A percentile compares a stretch with the other conserved stretches of the same genome.
Evolutionary conservation across 1,140 invertebrate species (phyloP).

Genomic region (Hylyphantes graminicola): DNA sequence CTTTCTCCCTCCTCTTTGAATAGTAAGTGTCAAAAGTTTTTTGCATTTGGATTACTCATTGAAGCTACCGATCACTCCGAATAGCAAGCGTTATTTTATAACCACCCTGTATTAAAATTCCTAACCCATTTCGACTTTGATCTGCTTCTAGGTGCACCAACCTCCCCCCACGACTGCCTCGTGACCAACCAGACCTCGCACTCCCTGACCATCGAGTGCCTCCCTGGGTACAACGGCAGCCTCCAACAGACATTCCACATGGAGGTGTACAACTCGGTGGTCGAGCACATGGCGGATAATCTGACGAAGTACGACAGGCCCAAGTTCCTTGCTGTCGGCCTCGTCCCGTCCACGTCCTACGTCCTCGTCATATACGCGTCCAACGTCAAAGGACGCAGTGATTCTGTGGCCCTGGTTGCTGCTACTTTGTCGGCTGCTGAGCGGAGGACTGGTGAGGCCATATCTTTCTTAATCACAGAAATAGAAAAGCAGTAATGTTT

Average conservation of each 20-base stretch:
- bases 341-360: slow-evolving; percentile 61
- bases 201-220: slow-evolving; percentile 78
- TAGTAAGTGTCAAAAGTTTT: no score
- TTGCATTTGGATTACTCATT: no score
- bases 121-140: background rate
- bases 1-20: no score
- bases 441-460: slow-evolving; percentile 2
- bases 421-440: slow-evolving; percentile 7
- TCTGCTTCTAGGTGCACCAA: slow-evolving; percentile 62
- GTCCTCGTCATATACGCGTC: slow-evolving; percentile 73
- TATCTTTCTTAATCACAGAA: background rate
- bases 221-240: slow-evolving; percentile 82
- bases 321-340: slow-evolving; percentile 57
- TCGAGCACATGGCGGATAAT: slow-evolving; percentile 57
- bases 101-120: no score
- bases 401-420: slow-evolving; percentile 62
- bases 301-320: slow-evolving; percentile 56
- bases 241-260: slow-evolving; percentile 83
- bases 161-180: slow-evolving; percentile 63
- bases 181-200: slow-evolving; percentile 63
- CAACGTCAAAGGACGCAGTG: slow-evolving; percentile 77
- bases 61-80: no score
- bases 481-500: background rate
- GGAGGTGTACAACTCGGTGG: slow-evolving; percentile 76
- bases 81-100: no score